phyloP scores from a whole-genome alignment of 2,113 vertebrate species.

The Sturnus vulgaris region DNA sequence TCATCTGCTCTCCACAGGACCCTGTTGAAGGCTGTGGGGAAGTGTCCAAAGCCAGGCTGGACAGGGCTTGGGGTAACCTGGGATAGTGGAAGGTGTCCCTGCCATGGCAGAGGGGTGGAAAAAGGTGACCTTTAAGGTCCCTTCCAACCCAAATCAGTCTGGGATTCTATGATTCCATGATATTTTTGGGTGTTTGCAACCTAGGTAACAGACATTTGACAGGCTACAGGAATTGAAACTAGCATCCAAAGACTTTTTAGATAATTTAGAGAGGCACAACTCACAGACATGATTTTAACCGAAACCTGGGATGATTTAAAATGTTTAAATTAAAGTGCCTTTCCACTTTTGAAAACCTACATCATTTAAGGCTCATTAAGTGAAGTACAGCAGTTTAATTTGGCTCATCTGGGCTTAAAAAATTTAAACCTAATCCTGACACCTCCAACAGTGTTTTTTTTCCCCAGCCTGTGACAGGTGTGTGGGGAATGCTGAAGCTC shows the following conservation, averaged over 20 bases:
- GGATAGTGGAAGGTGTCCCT: neutral
- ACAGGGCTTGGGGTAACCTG: neutral
- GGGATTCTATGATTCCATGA: neutral
- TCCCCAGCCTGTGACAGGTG: neutral
- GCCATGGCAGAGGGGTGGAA: neutral
- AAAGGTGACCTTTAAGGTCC: neutral
- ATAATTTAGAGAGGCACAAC: neutral
- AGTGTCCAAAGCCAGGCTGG: neutral
- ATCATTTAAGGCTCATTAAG: neutral
- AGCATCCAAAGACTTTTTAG: neutral
- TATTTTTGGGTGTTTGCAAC: neutral
- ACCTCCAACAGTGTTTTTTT: neutral
- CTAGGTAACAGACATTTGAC: neutral
- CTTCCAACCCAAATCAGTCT: neutral
- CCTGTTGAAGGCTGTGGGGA: neutral
- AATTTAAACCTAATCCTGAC: neutral
- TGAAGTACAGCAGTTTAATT: neutral
- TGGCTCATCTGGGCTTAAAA: neutral
- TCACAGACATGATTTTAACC: neutral
- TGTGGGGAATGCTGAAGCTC: neutral
- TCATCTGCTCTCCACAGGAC: neutral
- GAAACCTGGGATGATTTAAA: neutral
- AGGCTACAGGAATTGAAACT: neutral
- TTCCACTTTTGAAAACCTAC: neutral
- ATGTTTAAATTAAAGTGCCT: rapidly evolving